Base-by-base conservation (phyloP, 2,113 vertebrate species). In the Sturnus vulgaris region DNA sequence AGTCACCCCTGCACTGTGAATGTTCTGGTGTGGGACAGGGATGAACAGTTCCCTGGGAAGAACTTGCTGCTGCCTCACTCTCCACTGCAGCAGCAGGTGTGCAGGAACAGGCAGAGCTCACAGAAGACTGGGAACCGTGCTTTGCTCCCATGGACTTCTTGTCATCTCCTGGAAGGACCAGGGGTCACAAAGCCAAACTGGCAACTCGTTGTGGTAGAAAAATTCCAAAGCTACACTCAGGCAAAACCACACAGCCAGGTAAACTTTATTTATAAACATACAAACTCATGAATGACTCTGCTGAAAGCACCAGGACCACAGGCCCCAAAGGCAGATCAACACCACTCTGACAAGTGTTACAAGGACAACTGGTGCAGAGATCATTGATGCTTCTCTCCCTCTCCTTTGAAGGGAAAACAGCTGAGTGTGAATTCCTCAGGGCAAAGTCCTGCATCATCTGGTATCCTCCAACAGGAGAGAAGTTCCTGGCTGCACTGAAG, bases 221-320 rank as follows among this genome's bases (percentile, higher is more conserved):
- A 92, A 84, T 50, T 16, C 40, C 37, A 82, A 92, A 91, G 68
- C 20, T 42, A 61, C 53, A 37, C 30, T 90, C 65, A 76, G 35
- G 11, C 56, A 85, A 61, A 89, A 76, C 4, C 37, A 73, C 24
- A 19, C 7, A 18, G 30, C 10, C 49, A 88, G 65, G 66, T n/a
- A 37, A 86, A 50, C 5, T 97, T 96, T 94, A 97, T 96, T 94
- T 90, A 92, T 72, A 90, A 88, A 88, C 39, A 78, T 28, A 90
- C 23, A 90, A 89, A 59, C 23, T 39, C 63, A 20, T 78, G 59
- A 85, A 70, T 21, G 11, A n/a, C 30, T 1, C 3, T 52, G 77
- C 79, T 78, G 68, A 83, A 96, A 81, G 37, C 47, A 86, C 7
- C 18, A 70, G 88, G 95, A 94, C 94, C 93, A 93, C 64, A 88